Base-by-base conservation (phyloP, 2,888 invertebrate genomes). In the Temnothorax ravouxi region DNA sequence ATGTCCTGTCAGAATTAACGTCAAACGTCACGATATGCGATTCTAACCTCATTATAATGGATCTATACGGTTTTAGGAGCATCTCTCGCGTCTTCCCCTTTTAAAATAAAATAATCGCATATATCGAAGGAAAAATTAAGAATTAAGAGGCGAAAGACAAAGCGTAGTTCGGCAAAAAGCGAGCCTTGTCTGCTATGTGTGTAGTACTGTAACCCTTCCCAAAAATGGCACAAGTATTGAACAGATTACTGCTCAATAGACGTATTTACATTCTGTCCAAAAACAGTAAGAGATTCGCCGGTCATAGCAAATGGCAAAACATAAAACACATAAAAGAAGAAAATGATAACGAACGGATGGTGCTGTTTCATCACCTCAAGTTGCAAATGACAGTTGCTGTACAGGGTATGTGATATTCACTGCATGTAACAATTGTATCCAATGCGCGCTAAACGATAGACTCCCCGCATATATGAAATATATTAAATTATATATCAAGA, bases 291-390 rank as follows among this genome's bases (percentile, higher is more conserved):
- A 89, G 92, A 84, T 93, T 86, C 50, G 97, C 97, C 0, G 97
- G 97, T 0, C 97, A 97, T 93, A 97, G 96, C 67, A 97, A 97
- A 95, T 97, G 97, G 97, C 96, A 96, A 41, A 98, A 98, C 93
- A 97, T 97, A 47, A 96, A 95, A 86, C 97, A 97, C 89, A 96
- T 95, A 3, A 98, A 98, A 94, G 96, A 95, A 0, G 94, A 95
- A 11, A 97, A 97, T 90, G 97, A 98, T 95, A 94, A 93, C 0
- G 95, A 96, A 91, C 96, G 95, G 91, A 91, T 96, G 0, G 52
- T 87, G 3, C 80, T 96, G 3, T 96, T 96, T 87, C 92, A 93
- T 0, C 95, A 95, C 91, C 92, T 96, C 5, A 86, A 95, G 0
- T 94, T 95, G 41, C 95, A 96, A 92, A 96, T 97, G 86, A 96